phyloP scores from a whole-genome alignment of 2,797 vertebrate species.

The Distichodus sexfasciatus region DNA sequence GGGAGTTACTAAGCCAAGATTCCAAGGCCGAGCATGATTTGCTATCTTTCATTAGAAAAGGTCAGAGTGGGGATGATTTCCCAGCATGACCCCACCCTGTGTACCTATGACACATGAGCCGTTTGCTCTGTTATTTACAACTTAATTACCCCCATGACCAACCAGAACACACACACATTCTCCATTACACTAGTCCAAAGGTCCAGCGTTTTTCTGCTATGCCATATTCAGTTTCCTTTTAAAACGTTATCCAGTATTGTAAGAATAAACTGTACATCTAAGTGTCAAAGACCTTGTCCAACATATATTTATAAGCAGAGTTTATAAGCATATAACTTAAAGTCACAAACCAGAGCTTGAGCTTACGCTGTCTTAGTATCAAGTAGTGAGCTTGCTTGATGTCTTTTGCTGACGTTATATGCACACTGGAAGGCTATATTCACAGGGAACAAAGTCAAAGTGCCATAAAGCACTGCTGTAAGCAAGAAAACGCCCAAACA shows the following conservation, averaged over 20 bases:
- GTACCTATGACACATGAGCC: conserved; percentile 5
- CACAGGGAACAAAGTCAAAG: conserved; percentile 75
- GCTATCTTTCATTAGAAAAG: background rate
- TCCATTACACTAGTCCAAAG: conserved; percentile 26
- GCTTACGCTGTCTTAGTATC: too few relatives aligned
- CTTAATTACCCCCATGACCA: conserved; percentile 48
- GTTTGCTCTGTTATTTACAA: conserved; percentile 56
- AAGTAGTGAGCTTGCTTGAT: background rate
- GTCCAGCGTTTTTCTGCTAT: background rate
- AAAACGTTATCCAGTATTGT: background rate
- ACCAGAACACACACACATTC: background rate
- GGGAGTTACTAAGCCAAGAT: background rate
- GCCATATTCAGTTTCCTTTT: background rate
- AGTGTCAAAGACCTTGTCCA: too few relatives aligned
- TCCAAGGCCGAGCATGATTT: background rate
- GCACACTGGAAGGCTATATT: conserved; percentile 45
- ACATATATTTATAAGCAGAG: too few relatives aligned
- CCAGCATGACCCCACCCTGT: conserved; percentile 1
- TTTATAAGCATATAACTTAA: too few relatives aligned
- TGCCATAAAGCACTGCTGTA: conserved; percentile 63
- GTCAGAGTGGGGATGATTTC: background rate
- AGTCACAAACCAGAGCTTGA: too few relatives aligned
- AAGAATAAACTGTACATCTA: too few relatives aligned
- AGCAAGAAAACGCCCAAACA: conserved; percentile 37
- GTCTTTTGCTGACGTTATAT: background rate